Evolutionary conservation across 2,888 invertebrate species (phyloP), one percentile per base, ranked within the genome.

Genomic region (Limenitis camilla): DNA sequence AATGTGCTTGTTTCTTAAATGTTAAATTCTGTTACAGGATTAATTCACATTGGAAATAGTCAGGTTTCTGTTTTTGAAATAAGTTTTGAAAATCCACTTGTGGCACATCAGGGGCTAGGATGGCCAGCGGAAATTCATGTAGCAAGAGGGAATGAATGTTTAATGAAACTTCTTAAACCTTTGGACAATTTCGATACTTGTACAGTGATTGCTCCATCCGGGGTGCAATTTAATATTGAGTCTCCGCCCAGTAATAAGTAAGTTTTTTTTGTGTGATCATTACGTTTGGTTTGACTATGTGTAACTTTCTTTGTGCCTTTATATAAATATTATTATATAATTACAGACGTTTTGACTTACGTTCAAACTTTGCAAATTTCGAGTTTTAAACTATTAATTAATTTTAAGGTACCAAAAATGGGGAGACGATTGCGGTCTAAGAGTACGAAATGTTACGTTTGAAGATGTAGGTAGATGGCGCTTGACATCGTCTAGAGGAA

Each of bases 381-480:
- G n/a, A n/a, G n/a, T n/a, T n/a, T n/a, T 55, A 40, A 48, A 2
- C 19, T 2, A 19, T 19, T 19, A 19, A 19, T 19, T 2, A 2
- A 19, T 19, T 19, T 19, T 28, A 59, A 83, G 85, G 53, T 84
- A 66, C 58, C 68, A 71, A 59, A 64, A 61, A 11, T 84, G 82
- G 81, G 65, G 74, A 11, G 78, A 77, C 6, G 71, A 67, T 5
- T 89, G 89, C 52, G 85, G 88, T 5, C 45, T 88, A 5, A 68
- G 81, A 55, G 71, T 89, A 0, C 76, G 66, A 30, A 74, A 76
- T 42, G 68, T 88, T 1, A 60, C 51, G 5, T 55, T 53, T 1
- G 38, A 61, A 0, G 88, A 89, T 48, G 65, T 66, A 44, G 89
- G 89, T 0, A 69, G 84, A 36, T 89, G 89, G 89, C 72, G 84